Evolutionary conservation across 2,888 invertebrate species (phyloP).

Genomic region (Malachius bipustulatus): DNA sequence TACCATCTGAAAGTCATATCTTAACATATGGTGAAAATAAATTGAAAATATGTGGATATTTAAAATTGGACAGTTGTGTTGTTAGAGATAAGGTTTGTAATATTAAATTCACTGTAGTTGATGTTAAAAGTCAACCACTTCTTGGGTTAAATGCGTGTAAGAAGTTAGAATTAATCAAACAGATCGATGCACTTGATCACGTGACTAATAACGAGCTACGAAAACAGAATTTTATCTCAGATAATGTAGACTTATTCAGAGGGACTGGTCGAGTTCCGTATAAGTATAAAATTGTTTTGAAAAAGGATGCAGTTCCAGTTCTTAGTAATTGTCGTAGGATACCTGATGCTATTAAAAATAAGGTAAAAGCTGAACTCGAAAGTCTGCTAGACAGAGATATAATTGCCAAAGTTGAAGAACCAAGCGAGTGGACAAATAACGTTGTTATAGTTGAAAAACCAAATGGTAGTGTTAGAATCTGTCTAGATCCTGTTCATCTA

Average conservation of each 20-base stretch:
- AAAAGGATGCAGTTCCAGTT: constrained; percentile 9
- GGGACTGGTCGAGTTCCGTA: constrained; percentile 10
- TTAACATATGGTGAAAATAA: no score
- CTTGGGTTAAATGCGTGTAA: constrained; percentile 10
- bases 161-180: constrained; percentile 9
- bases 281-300: constrained; percentile 12
- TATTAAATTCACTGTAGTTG: neutral
- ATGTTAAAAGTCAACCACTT: constrained; percentile 8
- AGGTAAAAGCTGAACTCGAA: constrained; percentile 9
- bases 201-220: no score
- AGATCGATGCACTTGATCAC: constrained; percentile 7
- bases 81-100: no score
- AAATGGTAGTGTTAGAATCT: constrained; percentile 20
- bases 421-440: constrained; percentile 18
- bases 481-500: constrained; percentile 22
- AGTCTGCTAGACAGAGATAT: constrained; percentile 10
- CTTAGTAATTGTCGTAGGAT: constrained; percentile 10
- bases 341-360: constrained; percentile 10
- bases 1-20: no score
- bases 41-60: no score
- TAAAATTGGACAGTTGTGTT: no score
- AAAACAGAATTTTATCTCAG: constrained; percentile 8
- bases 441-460: constrained; percentile 23
- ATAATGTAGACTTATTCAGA: constrained; percentile 11
- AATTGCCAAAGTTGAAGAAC: constrained; percentile 14